These are phyloP conservation scores for Leptobrachium ailaonicum DNA, from an alignment of 2,113 vertebrate genomes.

Conservation along the genomic window DNA sequence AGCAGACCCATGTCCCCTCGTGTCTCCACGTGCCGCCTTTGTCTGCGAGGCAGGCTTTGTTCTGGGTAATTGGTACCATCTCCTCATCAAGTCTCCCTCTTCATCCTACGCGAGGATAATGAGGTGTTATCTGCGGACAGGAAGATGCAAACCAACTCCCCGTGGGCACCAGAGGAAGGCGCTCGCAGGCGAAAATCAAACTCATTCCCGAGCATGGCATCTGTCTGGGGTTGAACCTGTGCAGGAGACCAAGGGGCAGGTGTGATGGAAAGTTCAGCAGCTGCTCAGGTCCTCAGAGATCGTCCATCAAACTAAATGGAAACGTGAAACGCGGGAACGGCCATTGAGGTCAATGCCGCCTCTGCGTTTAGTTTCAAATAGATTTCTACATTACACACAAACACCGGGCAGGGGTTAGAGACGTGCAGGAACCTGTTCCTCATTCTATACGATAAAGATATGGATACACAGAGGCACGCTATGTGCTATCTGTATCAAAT, in stretches of 20 bases:
- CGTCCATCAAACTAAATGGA: neutral
- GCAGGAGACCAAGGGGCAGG: neutral
- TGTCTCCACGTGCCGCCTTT: constrained; percentile 13
- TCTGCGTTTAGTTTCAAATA: too few relatives aligned
- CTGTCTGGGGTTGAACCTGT: neutral
- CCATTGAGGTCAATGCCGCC: too few relatives aligned
- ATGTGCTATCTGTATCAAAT: too few relatives aligned
- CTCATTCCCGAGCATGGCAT: neutral
- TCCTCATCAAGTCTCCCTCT: constrained; percentile 5
- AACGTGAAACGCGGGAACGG: too few relatives aligned
- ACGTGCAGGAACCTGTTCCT: too few relatives aligned
- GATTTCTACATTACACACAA: too few relatives aligned
- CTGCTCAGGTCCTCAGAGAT: neutral
- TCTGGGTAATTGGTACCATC: constrained; percentile 21
- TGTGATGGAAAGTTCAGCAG: neutral
- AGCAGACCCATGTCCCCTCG: constrained; percentile 22
- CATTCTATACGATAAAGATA: too few relatives aligned
- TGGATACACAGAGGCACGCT: too few relatives aligned
- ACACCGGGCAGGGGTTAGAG: too few relatives aligned
- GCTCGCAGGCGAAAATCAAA: neutral
- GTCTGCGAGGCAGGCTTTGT: constrained; percentile 26
- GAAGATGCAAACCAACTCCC: neutral
- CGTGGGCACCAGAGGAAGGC: neutral
- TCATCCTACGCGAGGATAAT: constrained; percentile 5
- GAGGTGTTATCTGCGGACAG: constrained; percentile 3